These are phyloP conservation scores for Junonia oenone DNA, from an alignment of 2,888 invertebrate genomes.

Conservation along the genomic window DNA sequence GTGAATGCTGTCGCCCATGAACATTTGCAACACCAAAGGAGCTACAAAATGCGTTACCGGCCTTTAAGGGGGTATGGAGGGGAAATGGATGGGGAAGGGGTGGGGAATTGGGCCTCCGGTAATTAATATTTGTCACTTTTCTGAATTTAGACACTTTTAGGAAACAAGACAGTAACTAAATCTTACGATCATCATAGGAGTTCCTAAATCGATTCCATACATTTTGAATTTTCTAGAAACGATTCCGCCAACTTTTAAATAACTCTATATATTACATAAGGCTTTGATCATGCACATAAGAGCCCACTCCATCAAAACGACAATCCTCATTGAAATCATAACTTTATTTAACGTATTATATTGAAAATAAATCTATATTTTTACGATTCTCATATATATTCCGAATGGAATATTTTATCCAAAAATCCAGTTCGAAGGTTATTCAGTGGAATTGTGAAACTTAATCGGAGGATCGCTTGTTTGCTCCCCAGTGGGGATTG, in stretches of 20 bases:
- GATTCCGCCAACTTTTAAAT: background rate
- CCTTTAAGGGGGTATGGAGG: too few species aligned
- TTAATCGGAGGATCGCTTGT: constrained; percentile 23
- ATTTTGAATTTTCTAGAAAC: background rate
- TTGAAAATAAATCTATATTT: constrained; percentile 11
- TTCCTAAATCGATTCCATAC: background rate
- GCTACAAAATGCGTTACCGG: too few species aligned
- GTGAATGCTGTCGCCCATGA: too few species aligned
- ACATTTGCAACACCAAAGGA: too few species aligned
- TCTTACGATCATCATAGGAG: too few species aligned
- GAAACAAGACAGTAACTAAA: too few species aligned
- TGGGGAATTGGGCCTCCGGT: too few species aligned
- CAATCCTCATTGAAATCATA: background rate
- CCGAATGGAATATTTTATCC: constrained; percentile 23
- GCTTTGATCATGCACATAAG: background rate
- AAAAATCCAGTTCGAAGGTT: constrained; percentile 26
- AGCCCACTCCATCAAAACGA: background rate
- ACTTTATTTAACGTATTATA: constrained; percentile 7
- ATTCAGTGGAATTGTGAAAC: constrained; percentile 26
- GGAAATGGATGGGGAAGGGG: too few species aligned
- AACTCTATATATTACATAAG: background rate
- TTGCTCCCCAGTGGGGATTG: constrained; percentile 21
- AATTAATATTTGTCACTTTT: too few species aligned
- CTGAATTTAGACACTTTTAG: too few species aligned
- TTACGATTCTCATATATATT: constrained; percentile 15